Conservation (phyloP, 2,113 vertebrate species). For the Arvicanthis niloticus region DNA sequence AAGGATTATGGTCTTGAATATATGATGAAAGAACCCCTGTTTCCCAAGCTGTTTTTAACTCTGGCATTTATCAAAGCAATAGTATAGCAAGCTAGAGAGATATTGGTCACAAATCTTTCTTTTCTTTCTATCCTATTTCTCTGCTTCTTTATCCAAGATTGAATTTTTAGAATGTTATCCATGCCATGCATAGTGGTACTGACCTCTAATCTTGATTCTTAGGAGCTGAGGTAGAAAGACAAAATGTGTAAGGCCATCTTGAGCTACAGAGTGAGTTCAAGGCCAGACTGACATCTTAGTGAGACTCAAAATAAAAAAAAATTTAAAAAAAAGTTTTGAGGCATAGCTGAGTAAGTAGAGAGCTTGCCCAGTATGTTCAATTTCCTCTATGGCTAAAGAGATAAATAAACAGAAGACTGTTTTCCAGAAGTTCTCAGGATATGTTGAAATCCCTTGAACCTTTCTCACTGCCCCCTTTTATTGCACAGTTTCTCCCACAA, state of each 20-base stretch:
- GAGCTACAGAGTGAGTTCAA: not conserved
- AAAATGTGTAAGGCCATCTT: not conserved
- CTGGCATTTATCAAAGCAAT: not conserved
- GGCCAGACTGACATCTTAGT: not conserved
- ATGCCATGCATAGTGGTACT: not conserved
- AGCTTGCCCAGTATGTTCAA: not conserved
- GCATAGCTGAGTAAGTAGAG: not conserved
- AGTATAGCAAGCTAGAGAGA: not conserved
- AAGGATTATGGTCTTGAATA: not conserved
- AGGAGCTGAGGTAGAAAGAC: not conserved
- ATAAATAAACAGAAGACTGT: not conserved
- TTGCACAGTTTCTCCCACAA: not conserved
- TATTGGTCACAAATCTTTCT: not conserved
- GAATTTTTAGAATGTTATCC: conserved; percentile 11
- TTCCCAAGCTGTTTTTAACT: not conserved
- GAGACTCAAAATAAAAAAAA: not conserved
- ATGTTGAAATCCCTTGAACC: not conserved
- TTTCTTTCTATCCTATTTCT: not conserved
- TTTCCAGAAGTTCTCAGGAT: not conserved
- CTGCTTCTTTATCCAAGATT: not conserved
- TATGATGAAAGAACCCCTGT: not conserved
- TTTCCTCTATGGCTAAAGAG: not conserved
- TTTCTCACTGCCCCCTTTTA: not conserved
- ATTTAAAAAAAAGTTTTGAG: not conserved
- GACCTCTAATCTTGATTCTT: not conserved